Conservation (phyloP, 2,888 invertebrate genomes). For the Gari tellinella region DNA sequence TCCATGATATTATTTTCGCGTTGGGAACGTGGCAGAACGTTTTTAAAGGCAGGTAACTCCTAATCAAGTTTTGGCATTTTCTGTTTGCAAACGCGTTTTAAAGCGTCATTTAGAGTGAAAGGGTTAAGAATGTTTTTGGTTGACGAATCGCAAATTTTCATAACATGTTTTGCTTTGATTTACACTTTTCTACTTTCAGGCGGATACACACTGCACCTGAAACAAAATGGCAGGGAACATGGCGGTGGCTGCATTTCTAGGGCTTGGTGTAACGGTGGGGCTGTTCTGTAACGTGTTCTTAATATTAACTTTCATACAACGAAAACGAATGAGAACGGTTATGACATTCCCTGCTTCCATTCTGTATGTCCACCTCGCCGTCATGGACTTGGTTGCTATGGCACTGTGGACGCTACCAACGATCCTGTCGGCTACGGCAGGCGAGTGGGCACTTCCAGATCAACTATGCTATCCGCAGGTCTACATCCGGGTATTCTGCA, state of each 20-base stretch:
- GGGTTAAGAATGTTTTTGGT: too few relatives aligned
- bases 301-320: conserved; percentile 45
- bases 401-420: conserved; percentile 66
- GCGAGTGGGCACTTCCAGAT: conserved; percentile 58
- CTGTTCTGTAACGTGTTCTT: conserved; percentile 48
- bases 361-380: conserved; percentile 51
- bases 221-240: conserved; percentile 31
- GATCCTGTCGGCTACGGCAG: conserved; percentile 49
- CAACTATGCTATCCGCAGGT: conserved; percentile 67
- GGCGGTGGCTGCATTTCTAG: conserved; percentile 32
- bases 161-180: too few relatives aligned
- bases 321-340: conserved; percentile 54
- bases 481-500: conserved; percentile 61
- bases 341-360: conserved; percentile 45
- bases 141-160: too few relatives aligned
- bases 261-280: conserved; percentile 32
- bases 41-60: too few relatives aligned
- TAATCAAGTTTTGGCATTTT: too few relatives aligned
- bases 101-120: too few relatives aligned
- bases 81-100: too few relatives aligned
- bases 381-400: conserved; percentile 63
- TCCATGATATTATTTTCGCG: too few relatives aligned
- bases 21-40: too few relatives aligned
- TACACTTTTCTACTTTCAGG: too few relatives aligned
- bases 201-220: too few relatives aligned